Percentiles rank a stretch among this genome's conserved stretches.
phyloP scores from a whole-genome alignment of 2,797 vertebrate genomes.

The Aldrovandia affinis region DNA sequence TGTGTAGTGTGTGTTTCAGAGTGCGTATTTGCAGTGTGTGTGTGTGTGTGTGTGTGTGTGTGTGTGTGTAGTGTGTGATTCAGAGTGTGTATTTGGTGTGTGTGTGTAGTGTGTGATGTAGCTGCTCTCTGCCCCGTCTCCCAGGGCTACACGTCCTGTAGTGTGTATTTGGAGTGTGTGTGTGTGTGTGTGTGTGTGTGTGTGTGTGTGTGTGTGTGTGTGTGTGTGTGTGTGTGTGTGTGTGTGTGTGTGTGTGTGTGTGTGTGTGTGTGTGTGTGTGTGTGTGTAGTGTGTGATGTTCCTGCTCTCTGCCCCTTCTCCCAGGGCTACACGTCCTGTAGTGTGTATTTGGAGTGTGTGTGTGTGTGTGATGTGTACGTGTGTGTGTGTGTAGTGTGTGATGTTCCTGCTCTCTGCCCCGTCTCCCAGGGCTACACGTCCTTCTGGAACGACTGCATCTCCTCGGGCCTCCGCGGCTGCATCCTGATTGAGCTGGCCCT shows the following conservation, averaged over 20 bases:
- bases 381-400: too few relatives aligned
- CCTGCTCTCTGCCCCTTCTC: not conserved
- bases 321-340: too few relatives aligned
- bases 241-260: not conserved
- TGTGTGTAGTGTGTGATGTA: too few relatives aligned
- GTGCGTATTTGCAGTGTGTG: not conserved
- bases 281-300: too few relatives aligned
- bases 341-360: too few relatives aligned
- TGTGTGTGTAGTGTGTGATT: too few relatives aligned
- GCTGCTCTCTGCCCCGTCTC: not conserved
- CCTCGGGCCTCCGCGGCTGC: slow-evolving; percentile 76
- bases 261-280: not conserved
- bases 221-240: slow-evolving; percentile 12
- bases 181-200: not conserved
- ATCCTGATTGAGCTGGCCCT: slow-evolving; percentile 80
- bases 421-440: slow-evolving; percentile 79
- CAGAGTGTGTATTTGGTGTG: not conserved
- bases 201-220: too few relatives aligned
- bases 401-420: not conserved
- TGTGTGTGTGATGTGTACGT: not conserved
- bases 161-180: too few relatives aligned
- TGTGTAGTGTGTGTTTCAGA: too few relatives aligned
- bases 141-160: too few relatives aligned
- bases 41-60: slow-evolving; percentile 12
- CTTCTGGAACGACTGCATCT: slow-evolving; percentile 88